Conservation (phyloP, 2,113 vertebrate genomes). For the Austrofundulus limnaeus region DNA sequence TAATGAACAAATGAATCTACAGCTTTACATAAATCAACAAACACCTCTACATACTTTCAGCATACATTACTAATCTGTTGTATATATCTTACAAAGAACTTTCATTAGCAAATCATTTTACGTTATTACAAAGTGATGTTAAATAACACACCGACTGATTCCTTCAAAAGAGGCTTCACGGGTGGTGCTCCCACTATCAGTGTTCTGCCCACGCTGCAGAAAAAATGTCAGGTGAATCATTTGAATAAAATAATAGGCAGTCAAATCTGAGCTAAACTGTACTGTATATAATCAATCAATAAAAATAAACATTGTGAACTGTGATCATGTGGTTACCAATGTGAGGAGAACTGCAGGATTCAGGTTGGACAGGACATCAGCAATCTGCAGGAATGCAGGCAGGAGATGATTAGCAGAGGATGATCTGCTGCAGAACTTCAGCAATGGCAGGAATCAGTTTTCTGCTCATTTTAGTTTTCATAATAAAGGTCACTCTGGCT, state of each 20-base stretch:
- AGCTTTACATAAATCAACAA: too few relatives aligned
- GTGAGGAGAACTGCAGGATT: slow-evolving; percentile 84
- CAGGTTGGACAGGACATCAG: slow-evolving; percentile 74
- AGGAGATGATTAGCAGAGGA: slow-evolving; percentile 16
- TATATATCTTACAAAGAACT: slow-evolving; percentile 14
- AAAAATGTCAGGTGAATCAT: not conserved
- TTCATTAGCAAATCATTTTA: slow-evolving; percentile 41
- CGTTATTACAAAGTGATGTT: slow-evolving; percentile 43
- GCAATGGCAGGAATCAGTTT: slow-evolving; percentile 4
- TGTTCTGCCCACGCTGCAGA: slow-evolving; percentile 86
- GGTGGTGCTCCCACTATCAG: slow-evolving; percentile 87
- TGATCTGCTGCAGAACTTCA: not conserved
- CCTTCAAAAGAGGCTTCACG: slow-evolving; percentile 92
- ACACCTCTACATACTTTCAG: not conserved
- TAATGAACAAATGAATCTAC: too few relatives aligned
- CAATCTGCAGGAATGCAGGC: slow-evolving; percentile 77
- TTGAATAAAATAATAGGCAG: not conserved
- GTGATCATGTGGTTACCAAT: slow-evolving; percentile 75
- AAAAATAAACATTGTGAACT: not conserved
- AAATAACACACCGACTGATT: slow-evolving; percentile 89
- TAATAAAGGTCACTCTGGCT: slow-evolving; percentile 49
- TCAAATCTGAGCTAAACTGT: not conserved
- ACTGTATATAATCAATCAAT: not conserved
- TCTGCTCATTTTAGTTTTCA: not conserved
- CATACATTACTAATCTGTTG: slow-evolving; percentile 8